Conservation (phyloP, 2,888 invertebrate genomes). For the Heliconius hortense region DNA sequence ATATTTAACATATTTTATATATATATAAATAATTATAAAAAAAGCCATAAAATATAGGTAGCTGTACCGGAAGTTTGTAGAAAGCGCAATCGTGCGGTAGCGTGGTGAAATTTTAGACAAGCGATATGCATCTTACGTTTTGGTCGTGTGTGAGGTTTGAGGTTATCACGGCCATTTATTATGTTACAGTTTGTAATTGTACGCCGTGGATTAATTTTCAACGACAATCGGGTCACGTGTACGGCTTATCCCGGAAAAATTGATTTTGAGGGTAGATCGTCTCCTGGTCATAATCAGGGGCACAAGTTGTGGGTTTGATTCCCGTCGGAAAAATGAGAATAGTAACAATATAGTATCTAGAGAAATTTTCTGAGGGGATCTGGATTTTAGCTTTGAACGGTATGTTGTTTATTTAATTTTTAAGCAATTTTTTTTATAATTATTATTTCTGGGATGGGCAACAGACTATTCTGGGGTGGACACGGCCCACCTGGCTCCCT, state of each 20-base stretch:
- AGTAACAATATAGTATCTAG: too few species aligned
- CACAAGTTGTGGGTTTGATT: too few species aligned
- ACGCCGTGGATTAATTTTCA: constrained; percentile 37
- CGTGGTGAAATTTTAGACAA: constrained; percentile 54
- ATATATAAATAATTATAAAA: constrained; percentile 25
- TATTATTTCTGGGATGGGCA: too few species aligned
- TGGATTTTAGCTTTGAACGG: too few species aligned
- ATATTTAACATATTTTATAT: not conserved
- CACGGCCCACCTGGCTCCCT: too few species aligned
- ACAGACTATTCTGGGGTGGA: too few species aligned
- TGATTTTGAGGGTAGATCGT: constrained; percentile 27
- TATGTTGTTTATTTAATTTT: too few species aligned
- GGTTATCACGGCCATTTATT: constrained; percentile 44
- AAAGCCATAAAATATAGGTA: constrained; percentile 2
- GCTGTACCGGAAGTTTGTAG: constrained; percentile 50
- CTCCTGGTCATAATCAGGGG: not conserved
- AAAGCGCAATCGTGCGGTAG: constrained; percentile 58
- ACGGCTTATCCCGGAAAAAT: constrained; percentile 31
- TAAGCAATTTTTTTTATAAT: too few species aligned
- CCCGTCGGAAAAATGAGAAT: too few species aligned
- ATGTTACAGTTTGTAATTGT: constrained; percentile 45
- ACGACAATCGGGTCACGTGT: constrained; percentile 41
- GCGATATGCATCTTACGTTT: constrained; percentile 50
- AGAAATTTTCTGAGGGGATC: too few species aligned
- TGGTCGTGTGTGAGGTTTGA: constrained; percentile 46